A percentile compares a stretch with the other conserved stretches of the same genome.
Conservation (phyloP, 2,113 vertebrate species). For the Indicator maculatus region DNA sequence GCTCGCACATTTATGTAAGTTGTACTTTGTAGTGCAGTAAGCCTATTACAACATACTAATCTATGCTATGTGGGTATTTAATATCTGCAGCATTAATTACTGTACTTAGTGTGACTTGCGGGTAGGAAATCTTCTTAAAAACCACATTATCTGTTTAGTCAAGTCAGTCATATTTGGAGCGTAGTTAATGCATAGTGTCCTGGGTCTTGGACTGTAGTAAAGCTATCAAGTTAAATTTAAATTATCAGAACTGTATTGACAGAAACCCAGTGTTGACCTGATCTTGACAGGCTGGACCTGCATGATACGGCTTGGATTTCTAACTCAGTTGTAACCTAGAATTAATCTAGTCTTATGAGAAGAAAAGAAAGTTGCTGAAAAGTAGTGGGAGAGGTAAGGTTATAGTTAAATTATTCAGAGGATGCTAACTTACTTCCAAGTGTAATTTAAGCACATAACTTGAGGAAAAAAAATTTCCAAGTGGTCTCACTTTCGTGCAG, state of each 20-base stretch:
- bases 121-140: slow-evolving; percentile 66
- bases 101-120: slow-evolving; percentile 75
- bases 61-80: slow-evolving; percentile 65
- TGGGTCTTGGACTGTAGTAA: slow-evolving; percentile 70
- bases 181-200: slow-evolving; percentile 66
- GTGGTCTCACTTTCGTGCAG: slow-evolving; percentile 50
- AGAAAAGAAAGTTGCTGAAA: slow-evolving; percentile 74
- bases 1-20: slow-evolving; percentile 67
- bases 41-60: slow-evolving; percentile 64
- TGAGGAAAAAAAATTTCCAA: slow-evolving; percentile 39
- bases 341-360: slow-evolving; percentile 69
- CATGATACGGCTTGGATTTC: slow-evolving; percentile 79
- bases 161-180: slow-evolving; percentile 72
- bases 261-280: slow-evolving; percentile 78
- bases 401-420: slow-evolving; percentile 78
- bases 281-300: slow-evolving; percentile 86
- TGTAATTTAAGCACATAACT: slow-evolving; percentile 75
- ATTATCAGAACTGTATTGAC: slow-evolving; percentile 71
- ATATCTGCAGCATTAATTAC: slow-evolving; percentile 74
- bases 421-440: slow-evolving; percentile 64
- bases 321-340: slow-evolving; percentile 74
- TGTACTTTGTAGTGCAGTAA: slow-evolving; percentile 68
- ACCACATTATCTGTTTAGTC: slow-evolving; percentile 70
- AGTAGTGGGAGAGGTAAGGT: slow-evolving; percentile 69
- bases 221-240: slow-evolving; percentile 67